Percentiles rank a stretch among this genome's conserved stretches.
These are phyloP conservation scores for Aurelia coerulea DNA, from an alignment of 30 jellyfish, hydroid and myxozoan genomes.

Conservation along the genomic window DNA sequence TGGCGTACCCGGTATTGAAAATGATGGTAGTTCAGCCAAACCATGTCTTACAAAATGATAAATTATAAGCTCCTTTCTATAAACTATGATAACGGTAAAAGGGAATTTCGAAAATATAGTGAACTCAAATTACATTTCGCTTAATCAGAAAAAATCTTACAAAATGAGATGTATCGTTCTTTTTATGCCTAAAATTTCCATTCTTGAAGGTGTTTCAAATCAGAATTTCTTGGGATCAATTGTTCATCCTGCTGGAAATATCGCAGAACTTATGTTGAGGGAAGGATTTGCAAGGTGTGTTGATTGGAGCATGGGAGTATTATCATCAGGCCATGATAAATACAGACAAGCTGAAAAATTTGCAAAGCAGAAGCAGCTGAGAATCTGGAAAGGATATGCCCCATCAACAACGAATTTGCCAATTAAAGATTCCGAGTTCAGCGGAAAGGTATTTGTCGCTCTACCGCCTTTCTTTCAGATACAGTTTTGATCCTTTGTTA, in stretches of 20 bases:
- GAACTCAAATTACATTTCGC: no score
- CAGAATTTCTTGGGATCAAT: conserved; percentile 87
- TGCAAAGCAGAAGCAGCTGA: conserved; percentile 80
- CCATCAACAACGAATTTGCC: conserved; percentile 49
- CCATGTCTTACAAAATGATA: no score
- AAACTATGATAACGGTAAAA: no score
- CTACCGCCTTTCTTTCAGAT: neutral
- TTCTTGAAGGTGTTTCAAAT: conserved; percentile 88
- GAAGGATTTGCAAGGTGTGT: conserved; percentile 94
- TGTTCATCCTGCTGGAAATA: conserved; percentile 94
- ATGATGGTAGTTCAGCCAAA: no score
- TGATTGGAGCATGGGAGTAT: conserved; percentile 95
- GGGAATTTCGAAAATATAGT: no score
- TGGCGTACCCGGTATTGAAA: no score
- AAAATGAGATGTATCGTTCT: no score
- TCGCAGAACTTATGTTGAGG: conserved; percentile 84
- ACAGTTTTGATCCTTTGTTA: neutral
- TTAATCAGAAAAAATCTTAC: no score
- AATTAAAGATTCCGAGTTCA: conserved; percentile 78
- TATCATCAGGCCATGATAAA: conserved; percentile 84
- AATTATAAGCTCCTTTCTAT: no score
- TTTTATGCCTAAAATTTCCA: no score
- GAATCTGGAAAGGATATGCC: conserved; percentile 88
- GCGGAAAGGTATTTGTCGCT: conserved; percentile 65
- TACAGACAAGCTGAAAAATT: conserved; percentile 91